Conservation (phyloP, 2,888 invertebrate genomes). For the Dascillus cervinus region DNA sequence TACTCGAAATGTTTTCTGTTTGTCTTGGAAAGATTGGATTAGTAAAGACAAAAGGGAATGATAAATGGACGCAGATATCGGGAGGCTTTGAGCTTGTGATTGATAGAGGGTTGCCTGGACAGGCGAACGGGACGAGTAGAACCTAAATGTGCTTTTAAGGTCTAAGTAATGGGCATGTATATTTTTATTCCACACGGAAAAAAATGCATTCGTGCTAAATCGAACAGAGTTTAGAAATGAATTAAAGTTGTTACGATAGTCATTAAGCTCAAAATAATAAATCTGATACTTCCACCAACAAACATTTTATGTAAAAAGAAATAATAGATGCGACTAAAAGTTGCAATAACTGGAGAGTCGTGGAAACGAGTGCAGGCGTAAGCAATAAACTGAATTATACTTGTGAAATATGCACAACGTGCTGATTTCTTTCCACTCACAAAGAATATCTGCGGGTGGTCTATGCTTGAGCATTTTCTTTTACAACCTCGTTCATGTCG, state of each 20-base stretch:
- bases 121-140: neutral
- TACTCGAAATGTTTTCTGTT: too few relatives aligned
- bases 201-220: too few relatives aligned
- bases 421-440: conserved; percentile 21
- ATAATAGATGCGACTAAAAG: neutral
- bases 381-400: conserved; percentile 24
- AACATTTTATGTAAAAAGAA: neutral
- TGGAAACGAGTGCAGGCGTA: conserved; percentile 1
- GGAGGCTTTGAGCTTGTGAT: neutral
- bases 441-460: conserved; percentile 14
- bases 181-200: too few relatives aligned
- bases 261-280: too few relatives aligned
- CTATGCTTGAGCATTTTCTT: conserved; percentile 10
- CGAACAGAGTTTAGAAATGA: too few relatives aligned
- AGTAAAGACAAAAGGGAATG: neutral
- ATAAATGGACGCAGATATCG: neutral
- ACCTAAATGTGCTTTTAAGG: too few relatives aligned
- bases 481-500: conserved; percentile 8
- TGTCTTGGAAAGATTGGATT: too few relatives aligned
- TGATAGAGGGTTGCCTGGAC: neutral
- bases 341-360: neutral
- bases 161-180: too few relatives aligned
- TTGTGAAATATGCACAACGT: conserved; percentile 22
- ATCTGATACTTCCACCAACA: too few relatives aligned
- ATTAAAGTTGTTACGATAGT: too few relatives aligned